Evolutionary conservation across 2,113 vertebrate species (phyloP), one percentile per base, ranked within the genome.

Genomic region (Ptychochromis oligacanthus): DNA sequence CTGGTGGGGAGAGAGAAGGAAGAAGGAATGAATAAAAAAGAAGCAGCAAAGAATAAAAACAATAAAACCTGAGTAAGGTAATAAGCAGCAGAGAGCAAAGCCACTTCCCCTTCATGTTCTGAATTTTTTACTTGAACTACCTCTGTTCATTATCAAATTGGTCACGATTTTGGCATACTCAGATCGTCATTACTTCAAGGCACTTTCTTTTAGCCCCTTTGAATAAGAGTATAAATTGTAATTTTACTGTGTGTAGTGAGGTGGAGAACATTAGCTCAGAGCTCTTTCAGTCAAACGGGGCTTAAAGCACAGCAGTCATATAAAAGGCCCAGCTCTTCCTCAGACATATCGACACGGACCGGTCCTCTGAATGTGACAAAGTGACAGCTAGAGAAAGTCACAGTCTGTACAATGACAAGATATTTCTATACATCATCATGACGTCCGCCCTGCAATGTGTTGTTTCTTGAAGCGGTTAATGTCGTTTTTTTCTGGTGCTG

Each of bases 1-100:
- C 99, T 99, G 93, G 77, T 86, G 7, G 14, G 34, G 18, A 40
- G 28, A 31, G 7, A 61, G 26, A 36, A 7, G 15, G 34, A 55
- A 18, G 26, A 0, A 72, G 1, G 12, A 54, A 65, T 75, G 20
- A 38, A 34, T 24, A 60, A 57, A 46, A 74, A 24, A 59, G 20
- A 20, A n/a, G 64, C 49, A 13, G 52, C 4, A 52, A 59, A 43
- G 11, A 61, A 52, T 31, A 67, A 9, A 81, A 28, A 70, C 34
- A 61, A 65, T 46, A 80, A 77, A 77, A 34, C 8, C 28, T 4
- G 12, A 77, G 61, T 26, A 8, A 74, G 81, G 60, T 56, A 58
- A 80, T 74, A 59, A 79, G 62, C 57, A 56, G 79, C 62, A 56
- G 70, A 77, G 56, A 85, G 40, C n/a, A 64, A 82, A 89, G 34